Conservation (phyloP, 2,888 invertebrate genomes). For the Heliconius aoede region DNA sequence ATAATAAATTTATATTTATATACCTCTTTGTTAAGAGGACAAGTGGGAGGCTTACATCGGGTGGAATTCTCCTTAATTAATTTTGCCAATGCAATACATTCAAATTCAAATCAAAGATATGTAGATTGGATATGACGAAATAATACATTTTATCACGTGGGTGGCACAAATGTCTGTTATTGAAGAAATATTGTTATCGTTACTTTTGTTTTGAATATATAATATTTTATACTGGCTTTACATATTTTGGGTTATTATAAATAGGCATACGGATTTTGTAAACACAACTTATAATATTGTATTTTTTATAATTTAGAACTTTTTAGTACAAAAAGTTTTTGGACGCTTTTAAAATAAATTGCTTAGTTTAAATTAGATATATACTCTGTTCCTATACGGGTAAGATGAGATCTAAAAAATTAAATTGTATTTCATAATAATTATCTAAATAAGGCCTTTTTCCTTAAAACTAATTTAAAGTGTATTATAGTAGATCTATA, state of each 20-base stretch:
- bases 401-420: too few species aligned
- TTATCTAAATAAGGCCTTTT: too few species aligned
- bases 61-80: slow-evolving; percentile 42
- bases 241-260: not conserved
- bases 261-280: too few species aligned
- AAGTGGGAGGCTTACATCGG: slow-evolving; percentile 34
- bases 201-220: not conserved
- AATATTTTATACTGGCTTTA: not conserved
- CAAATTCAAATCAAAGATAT: slow-evolving; percentile 29
- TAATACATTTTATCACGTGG: slow-evolving; percentile 32
- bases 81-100: slow-evolving; percentile 34
- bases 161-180: slow-evolving; percentile 24
- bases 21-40: not conserved
- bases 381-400: too few species aligned
- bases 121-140: slow-evolving; percentile 40
- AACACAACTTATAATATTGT: too few species aligned
- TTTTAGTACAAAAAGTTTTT: too few species aligned
- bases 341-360: too few species aligned
- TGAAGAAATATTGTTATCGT: slow-evolving; percentile 16
- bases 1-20: not conserved
- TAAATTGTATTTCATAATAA: too few species aligned
- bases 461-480: too few species aligned
- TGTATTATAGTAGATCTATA: too few species aligned
- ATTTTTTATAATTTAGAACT: too few species aligned
- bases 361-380: too few species aligned